A percentile compares a stretch with the other conserved stretches of the same genome.
phyloP scores from a whole-genome alignment of 2,888 invertebrate species.

The Quadroppia sp. region DNA sequence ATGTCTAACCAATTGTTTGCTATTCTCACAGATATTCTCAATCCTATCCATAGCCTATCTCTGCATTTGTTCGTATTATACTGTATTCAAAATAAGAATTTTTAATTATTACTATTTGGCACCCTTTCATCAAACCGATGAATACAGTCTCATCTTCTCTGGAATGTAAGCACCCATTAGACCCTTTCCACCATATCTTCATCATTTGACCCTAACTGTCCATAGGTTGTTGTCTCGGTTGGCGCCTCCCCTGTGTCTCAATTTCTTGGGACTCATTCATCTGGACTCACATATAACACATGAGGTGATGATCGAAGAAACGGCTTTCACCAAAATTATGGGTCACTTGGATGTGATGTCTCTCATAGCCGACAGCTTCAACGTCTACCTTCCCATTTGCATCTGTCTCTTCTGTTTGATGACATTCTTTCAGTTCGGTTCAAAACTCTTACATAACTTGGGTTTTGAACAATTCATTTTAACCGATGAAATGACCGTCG shows the following conservation, averaged over 20 bases:
- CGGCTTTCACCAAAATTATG: conserved; percentile 67
- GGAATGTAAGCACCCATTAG: conserved; percentile 68
- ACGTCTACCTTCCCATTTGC: conserved; percentile 97
- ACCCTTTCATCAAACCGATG: conserved; percentile 96
- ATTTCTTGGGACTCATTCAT: conserved; percentile 94
- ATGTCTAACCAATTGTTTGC: too few relatives aligned
- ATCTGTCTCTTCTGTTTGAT: conserved; percentile 87
- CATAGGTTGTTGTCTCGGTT: conserved; percentile 76
- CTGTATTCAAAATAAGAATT: conserved; percentile 90
- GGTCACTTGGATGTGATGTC: conserved; percentile 98
- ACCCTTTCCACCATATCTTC: conserved; percentile 5
- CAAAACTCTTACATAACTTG: conserved; percentile 77
- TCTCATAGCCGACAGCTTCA: conserved; percentile 95
- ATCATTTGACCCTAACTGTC: conserved; percentile 30
- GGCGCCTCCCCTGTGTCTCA: conserved; percentile 96
- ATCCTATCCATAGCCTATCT: conserved; percentile 87
- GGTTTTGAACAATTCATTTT: conserved; percentile 97
- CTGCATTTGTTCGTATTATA: conserved; percentile 96
- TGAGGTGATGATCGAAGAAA: conserved; percentile 38
- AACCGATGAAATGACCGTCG: conserved; percentile 86
- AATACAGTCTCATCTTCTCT: conserved; percentile 96
- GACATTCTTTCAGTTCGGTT: conserved; percentile 89
- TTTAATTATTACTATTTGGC: conserved; percentile 96
- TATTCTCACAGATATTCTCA: conserved; percentile 69
- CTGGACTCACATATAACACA: conserved; percentile 92